Evolutionary conservation across 2,888 invertebrate genomes (phyloP), one percentile per base, ranked within the genome.

Genomic region (Campoplex capitator): DNA sequence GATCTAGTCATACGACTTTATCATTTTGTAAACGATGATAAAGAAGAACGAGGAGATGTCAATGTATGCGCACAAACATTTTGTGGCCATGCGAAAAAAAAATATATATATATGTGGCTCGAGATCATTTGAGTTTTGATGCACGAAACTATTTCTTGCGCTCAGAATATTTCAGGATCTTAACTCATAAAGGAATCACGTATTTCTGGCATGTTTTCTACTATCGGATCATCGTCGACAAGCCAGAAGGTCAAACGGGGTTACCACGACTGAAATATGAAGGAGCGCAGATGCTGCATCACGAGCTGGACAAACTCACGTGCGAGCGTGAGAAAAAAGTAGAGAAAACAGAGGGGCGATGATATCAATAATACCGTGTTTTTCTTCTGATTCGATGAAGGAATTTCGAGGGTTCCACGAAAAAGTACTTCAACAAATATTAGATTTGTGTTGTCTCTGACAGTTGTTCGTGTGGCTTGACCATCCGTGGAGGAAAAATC

Each of bases 301-400:
- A 23, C 2, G 23, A 38, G 54, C 23, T 54, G 35, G 48, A 6
- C 48, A 45, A 32, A 48, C 56, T 58, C 28, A 65, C n/a, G 67
- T 48, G 67, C 67, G 32, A 65, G 65, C 28, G 51, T 23, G 67
- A n/a, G 54, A 35, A 32, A 18, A 77, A 67, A 35, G 1, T 16
- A 32, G 23, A 32, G 62, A 62, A 76, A 62, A 76, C 42, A 76
- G 18, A 48, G 18, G 11, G 3, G 32, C 23, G 38, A 76, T 32
- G 32, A 65, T 67, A 16, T 65, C 35, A 67, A 48, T n/a, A 77
- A 7, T 38, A 54, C 23, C n/a, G 7, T 28, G 54, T 51, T 78
- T 68, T 54, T 54, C 42, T 54, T 78, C 23, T 54, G n/a, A 67
- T 78, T 78, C 3, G 38, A 67, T 48, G 67, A 76, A 28, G 48